Evolutionary conservation across 2,888 invertebrate genomes (phyloP).

Genomic region (Callimorpha dominula): DNA sequence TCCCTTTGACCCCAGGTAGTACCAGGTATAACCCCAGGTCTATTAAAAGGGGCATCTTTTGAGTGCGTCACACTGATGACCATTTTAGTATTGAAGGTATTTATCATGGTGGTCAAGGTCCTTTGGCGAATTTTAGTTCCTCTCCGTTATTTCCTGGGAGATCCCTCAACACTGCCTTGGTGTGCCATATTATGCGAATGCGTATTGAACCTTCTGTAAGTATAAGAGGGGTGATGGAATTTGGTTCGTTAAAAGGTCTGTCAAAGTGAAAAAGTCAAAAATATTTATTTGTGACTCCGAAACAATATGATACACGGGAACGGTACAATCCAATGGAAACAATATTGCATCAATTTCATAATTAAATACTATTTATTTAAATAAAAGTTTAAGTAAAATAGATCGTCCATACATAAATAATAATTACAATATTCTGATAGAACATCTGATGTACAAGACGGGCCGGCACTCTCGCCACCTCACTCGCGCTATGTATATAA

Average conservation of each 20-base stretch:
- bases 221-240: neutral
- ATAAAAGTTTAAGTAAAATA: slow-evolving; percentile 80
- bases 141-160: too few relatives aligned
- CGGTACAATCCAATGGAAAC: slow-evolving; percentile 30
- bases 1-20: too few relatives aligned
- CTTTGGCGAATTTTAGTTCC: too few relatives aligned
- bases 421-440: slow-evolving; percentile 78
- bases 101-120: too few relatives aligned
- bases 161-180: too few relatives aligned
- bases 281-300: slow-evolving; percentile 23
- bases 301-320: slow-evolving; percentile 21
- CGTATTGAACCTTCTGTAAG: neutral
- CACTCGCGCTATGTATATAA: slow-evolving; percentile 22
- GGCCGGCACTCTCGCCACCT: slow-evolving; percentile 16
- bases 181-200: too few relatives aligned
- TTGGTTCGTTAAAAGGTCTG: neutral
- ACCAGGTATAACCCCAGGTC: too few relatives aligned
- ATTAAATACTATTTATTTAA: slow-evolving; percentile 72
- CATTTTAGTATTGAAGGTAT: too few relatives aligned
- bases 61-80: too few relatives aligned
- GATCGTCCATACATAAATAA: slow-evolving; percentile 78
- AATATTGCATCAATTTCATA: slow-evolving; percentile 48
- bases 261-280: slow-evolving; percentile 18
- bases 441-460: slow-evolving; percentile 44
- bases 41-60: too few relatives aligned